Evolutionary conservation across 2,113 vertebrate species (phyloP).

Genomic region (Pogona vitticeps): DNA sequence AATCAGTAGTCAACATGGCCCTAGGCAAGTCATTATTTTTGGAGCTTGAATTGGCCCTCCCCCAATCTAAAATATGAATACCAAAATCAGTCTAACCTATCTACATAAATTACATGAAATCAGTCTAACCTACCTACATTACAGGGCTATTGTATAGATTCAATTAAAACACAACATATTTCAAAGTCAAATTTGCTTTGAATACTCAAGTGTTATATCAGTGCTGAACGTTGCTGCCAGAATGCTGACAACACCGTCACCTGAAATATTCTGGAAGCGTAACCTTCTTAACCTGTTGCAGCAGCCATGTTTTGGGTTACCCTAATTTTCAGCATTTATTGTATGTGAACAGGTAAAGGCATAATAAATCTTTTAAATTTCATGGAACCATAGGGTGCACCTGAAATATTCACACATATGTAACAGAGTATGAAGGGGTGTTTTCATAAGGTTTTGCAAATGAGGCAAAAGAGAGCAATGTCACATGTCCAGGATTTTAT

Average conservation of each 20-base stretch:
- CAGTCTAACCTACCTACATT: background rate
- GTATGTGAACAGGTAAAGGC: no score
- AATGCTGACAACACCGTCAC: background rate
- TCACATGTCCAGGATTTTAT: background rate
- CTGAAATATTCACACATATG: background rate
- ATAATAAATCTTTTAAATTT: background rate
- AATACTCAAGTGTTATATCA: background rate
- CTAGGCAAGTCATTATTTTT: background rate
- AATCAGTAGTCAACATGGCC: no score
- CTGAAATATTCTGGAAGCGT: background rate
- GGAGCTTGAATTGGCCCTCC: background rate
- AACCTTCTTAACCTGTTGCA: background rate
- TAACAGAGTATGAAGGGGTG: background rate
- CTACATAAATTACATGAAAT: no score
- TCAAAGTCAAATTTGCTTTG: background rate
- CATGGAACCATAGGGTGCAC: background rate
- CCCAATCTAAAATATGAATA: no score
- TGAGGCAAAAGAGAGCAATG: background rate
- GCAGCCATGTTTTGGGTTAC: background rate
- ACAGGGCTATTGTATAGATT: background rate
- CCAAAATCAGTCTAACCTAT: background rate
- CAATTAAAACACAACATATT: background rate
- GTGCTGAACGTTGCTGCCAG: background rate
- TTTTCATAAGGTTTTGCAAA: background rate
- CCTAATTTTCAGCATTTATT: background rate